Conservation (phyloP, 1,140 invertebrate species). For the Zaprionus tsacasi region DNA sequence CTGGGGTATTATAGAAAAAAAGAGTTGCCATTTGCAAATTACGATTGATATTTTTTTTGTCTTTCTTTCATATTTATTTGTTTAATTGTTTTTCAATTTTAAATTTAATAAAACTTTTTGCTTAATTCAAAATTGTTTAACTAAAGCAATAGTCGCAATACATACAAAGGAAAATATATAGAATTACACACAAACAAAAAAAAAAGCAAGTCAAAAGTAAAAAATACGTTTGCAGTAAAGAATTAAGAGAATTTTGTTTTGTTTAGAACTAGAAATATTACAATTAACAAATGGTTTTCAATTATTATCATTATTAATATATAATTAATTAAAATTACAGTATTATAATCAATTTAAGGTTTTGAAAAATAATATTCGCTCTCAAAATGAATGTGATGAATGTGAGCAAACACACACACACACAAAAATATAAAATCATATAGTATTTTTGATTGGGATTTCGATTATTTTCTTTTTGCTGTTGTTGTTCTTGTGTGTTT, state of each 20-base stretch:
- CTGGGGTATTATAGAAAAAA: conserved; percentile 10
- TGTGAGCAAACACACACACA: conserved; percentile 66
- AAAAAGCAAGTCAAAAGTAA: conserved; percentile 24
- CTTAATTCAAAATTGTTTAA: conserved; percentile 66
- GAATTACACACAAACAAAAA: conserved; percentile 20
- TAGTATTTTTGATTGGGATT: conserved; percentile 22
- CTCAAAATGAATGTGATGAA: conserved; percentile 55
- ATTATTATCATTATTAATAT: conserved; percentile 8
- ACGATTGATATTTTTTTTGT: conserved; percentile 36
- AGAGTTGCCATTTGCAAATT: conserved; percentile 51
- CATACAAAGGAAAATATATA: conserved; percentile 38
- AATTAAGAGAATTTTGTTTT: conserved; percentile 19
- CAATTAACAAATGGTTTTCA: conserved; percentile 45
- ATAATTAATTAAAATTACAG: conserved; percentile 50
- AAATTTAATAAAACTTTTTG: conserved; percentile 61
- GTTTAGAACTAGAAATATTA: conserved; percentile 38
- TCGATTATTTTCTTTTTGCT: neutral
- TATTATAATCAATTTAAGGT: conserved; percentile 50
- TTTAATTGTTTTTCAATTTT: conserved; percentile 39
- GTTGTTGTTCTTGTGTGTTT: conserved; percentile 13
- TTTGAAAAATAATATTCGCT: conserved; percentile 9
- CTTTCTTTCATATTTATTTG: conserved; percentile 48
- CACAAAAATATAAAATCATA: conserved; percentile 75
- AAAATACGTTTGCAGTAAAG: conserved; percentile 31
- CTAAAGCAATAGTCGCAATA: conserved; percentile 56